Evolutionary conservation across 2,113 vertebrate species (phyloP).

Genomic region (Arothron firmamentum): DNA sequence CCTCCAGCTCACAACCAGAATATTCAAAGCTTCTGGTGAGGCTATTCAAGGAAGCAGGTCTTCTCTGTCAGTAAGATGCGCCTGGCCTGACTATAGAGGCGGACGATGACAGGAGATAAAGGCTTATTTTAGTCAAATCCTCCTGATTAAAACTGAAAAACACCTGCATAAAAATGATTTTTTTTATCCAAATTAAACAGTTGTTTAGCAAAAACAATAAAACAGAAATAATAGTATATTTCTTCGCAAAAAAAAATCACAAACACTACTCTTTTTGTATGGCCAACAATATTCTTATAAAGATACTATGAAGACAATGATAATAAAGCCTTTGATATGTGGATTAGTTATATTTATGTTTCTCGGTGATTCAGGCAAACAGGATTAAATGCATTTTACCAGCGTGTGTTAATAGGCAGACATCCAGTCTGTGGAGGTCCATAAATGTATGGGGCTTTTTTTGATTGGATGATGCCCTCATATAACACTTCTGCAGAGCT

Average conservation of each 20-base stretch:
- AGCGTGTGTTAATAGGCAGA: conserved; percentile 51
- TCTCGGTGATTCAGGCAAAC: conserved; percentile 59
- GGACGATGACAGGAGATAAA: conserved; percentile 21
- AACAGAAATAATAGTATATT: too few relatives aligned
- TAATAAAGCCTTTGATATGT: conserved; percentile 58
- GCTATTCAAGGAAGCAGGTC: conserved; percentile 77
- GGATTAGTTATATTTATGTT: conserved; percentile 67
- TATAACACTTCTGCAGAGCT: conserved; percentile 31
- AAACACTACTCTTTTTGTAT: background rate
- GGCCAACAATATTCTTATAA: background rate
- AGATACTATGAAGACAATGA: conserved; percentile 27
- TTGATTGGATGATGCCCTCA: conserved; percentile 48
- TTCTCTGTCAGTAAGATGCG: conserved; percentile 58
- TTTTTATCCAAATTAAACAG: too few relatives aligned
- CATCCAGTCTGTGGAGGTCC: conserved; percentile 38
- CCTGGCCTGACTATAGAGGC: conserved; percentile 36
- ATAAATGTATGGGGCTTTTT: conserved; percentile 44
- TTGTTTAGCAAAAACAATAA: too few relatives aligned
- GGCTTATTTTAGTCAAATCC: conserved; percentile 7
- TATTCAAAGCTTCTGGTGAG: conserved; percentile 79
- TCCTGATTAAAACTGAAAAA: too few relatives aligned
- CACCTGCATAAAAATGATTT: too few relatives aligned
- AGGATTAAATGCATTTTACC: conserved; percentile 64
- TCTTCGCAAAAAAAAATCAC: too few relatives aligned
- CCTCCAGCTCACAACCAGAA: conserved; percentile 72